Evolutionary conservation across 2,888 invertebrate species (phyloP).

Genomic region (Melikaiella ostensackeni): DNA sequence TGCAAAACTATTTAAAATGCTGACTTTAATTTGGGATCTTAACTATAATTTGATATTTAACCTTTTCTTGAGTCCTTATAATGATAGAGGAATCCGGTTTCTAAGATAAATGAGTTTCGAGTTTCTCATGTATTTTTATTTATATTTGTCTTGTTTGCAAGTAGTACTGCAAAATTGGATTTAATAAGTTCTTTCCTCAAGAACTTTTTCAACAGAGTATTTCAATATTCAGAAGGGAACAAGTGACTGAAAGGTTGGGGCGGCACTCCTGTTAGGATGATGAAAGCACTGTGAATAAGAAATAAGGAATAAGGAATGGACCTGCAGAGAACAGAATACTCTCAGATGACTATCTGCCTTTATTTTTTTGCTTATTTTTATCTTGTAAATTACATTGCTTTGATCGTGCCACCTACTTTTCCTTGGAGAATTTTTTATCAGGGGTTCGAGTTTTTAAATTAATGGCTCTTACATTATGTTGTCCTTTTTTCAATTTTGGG

Average conservation of each 20-base stretch:
- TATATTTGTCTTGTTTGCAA: not conserved
- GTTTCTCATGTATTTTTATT: constrained; percentile 1
- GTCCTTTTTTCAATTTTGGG: no score
- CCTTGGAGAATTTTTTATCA: constrained; percentile 5
- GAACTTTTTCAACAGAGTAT: constrained; percentile 22
- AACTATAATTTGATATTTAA: constrained; percentile 17
- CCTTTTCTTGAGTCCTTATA: constrained; percentile 8
- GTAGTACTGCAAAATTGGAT: constrained; percentile 15
- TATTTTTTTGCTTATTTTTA: constrained; percentile 12
- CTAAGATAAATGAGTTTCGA: constrained; percentile 8
- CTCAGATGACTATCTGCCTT: constrained; percentile 36
- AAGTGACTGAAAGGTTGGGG: constrained; percentile 35
- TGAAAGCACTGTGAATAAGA: constrained; percentile 36
- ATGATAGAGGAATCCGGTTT: constrained; percentile 12
- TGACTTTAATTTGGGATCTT: not conserved
- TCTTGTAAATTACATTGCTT: constrained; percentile 28
- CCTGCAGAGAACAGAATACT: constrained; percentile 32
- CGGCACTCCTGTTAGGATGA: constrained; percentile 39
- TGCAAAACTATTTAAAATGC: not conserved
- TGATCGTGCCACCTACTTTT: constrained; percentile 28
- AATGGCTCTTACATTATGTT: not conserved
- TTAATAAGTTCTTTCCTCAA: constrained; percentile 20
- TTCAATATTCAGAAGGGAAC: constrained; percentile 36
- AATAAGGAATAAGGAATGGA: constrained; percentile 39
- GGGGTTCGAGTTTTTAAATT: not conserved